These are phyloP conservation scores for Allobates femoralis DNA, from an alignment of 2,797 vertebrate genomes.

Conservation along the genomic window DNA sequence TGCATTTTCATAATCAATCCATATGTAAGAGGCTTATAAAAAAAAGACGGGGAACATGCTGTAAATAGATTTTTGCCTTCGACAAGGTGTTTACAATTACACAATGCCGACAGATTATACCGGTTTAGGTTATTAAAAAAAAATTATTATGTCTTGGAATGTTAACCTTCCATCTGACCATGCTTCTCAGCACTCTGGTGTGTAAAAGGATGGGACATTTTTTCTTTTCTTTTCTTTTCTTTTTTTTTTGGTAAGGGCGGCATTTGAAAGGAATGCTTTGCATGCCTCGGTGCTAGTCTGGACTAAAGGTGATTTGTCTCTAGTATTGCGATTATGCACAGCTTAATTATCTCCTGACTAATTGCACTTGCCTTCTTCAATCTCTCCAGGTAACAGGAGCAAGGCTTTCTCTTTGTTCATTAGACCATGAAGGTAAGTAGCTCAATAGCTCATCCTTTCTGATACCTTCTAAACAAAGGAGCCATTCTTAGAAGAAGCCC, in stretches of 20 bases:
- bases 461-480: conserved; percentile 76
- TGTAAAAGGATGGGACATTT: conserved; percentile 69
- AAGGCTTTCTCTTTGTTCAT: conserved; percentile 75
- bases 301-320: conserved; percentile 72
- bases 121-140: conserved; percentile 64
- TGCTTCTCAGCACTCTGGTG: conserved; percentile 73
- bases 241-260: conserved; percentile 72
- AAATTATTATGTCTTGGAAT: conserved; percentile 40
- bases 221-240: conserved; percentile 73
- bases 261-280: conserved; percentile 77
- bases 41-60: conserved; percentile 25
- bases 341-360: conserved; percentile 86
- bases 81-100: conserved; percentile 60
- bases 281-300: conserved; percentile 71
- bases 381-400: conserved; percentile 79
- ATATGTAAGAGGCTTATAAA: conserved; percentile 47
- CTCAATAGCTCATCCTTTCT: conserved; percentile 74
- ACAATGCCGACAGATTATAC: conserved; percentile 70
- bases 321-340: conserved; percentile 74
- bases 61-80: conserved; percentile 46
- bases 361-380: conserved; percentile 77
- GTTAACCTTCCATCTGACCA: conserved; percentile 63
- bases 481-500: conserved; percentile 73
- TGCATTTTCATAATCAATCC: conserved; percentile 39
- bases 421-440: conserved; percentile 71